Evolutionary conservation across 2,888 invertebrate genomes (phyloP), one percentile per base, ranked within the genome.

Genomic region (Drosophila borealis): DNA sequence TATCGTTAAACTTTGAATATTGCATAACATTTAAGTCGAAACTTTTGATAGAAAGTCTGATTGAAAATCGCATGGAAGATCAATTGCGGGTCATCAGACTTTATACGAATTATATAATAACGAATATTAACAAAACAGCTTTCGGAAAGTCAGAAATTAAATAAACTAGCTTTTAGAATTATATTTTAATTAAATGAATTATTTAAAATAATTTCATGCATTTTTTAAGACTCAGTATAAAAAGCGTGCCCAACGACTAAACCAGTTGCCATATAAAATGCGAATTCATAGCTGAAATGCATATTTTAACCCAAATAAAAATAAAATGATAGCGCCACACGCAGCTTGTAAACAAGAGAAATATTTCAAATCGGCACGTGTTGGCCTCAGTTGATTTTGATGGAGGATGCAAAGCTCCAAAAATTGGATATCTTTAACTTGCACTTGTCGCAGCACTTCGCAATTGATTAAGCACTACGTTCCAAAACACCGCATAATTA

Each of bases 231-330:
- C 49, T 65, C 41, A 80, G 63, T 70, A 42, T 54, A 72, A 62
- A 49, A 17, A 49, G 29, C 36, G 54, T 29, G 53, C 25, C 34
- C 36, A 66, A 46, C 49, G 53, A 49, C 63, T 11, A 86, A 83
- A 83, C 87, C 78, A 65, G 89, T 88, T 88, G 69, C 49, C 36
- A 51, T 60, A 68, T 70, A 9, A 69, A 65, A 59, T 76, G 54
- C 51, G 48, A 73, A 62, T 71, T 72, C 56, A 41, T 62, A 48
- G 56, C 48, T 59, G 36, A 74, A 76, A 69, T 80, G 55, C 54
- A 72, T 70, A 78, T 68, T 50, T 67, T 54, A 66, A 50, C 57
- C 51, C 51, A 71, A 55, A 53, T 53, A 41, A 60, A 65, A 60
- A 46, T 33, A 55, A 53, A 37, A 25, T 29, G 44, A 54, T 25